These are phyloP conservation scores for Atherinosoma microstoma DNA, from an alignment of 2,797 vertebrate species.

Conservation along the genomic window DNA sequence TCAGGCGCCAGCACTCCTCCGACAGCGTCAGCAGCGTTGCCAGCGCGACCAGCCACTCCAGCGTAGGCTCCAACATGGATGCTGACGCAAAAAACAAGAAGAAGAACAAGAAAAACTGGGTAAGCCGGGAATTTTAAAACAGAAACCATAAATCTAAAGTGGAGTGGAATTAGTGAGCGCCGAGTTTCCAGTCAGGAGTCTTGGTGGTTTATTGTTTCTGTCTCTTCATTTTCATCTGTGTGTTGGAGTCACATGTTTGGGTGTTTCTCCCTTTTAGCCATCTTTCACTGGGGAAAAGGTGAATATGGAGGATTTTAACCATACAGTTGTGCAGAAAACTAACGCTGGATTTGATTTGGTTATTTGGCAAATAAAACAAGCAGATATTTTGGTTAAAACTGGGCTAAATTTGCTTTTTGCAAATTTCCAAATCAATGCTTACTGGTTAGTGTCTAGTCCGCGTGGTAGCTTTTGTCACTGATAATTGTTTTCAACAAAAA, in stretches of 20 bases:
- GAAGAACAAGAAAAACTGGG: constrained; percentile 99
- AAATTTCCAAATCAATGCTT: constrained; percentile 30
- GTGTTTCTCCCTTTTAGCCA: constrained; percentile 54
- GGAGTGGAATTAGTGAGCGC: background rate
- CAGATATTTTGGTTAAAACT: background rate
- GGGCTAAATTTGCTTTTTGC: background rate
- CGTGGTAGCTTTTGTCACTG: background rate
- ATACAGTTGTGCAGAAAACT: background rate
- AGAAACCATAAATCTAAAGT: background rate
- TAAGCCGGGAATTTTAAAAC: constrained; percentile 66
- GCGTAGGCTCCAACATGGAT: constrained; percentile 95
- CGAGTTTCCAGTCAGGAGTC: background rate
- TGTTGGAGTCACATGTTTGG: constrained; percentile 42
- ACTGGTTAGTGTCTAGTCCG: background rate
- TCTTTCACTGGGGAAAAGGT: constrained; percentile 77
- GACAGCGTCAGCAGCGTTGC: constrained; percentile 97
- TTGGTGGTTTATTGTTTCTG: background rate
- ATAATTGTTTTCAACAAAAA: background rate
- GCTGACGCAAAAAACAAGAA: constrained; percentile 90
- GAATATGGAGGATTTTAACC: constrained; percentile 43
- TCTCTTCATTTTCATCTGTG: constrained; percentile 36
- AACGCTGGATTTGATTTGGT: constrained; percentile 20
- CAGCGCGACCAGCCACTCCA: constrained; percentile 97
- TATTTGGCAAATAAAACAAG: constrained; percentile 23
- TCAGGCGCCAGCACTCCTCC: constrained; percentile 95